Evolutionary conservation across 2,888 invertebrate species (phyloP).

Genomic region (Lithophane semibrunnea): DNA sequence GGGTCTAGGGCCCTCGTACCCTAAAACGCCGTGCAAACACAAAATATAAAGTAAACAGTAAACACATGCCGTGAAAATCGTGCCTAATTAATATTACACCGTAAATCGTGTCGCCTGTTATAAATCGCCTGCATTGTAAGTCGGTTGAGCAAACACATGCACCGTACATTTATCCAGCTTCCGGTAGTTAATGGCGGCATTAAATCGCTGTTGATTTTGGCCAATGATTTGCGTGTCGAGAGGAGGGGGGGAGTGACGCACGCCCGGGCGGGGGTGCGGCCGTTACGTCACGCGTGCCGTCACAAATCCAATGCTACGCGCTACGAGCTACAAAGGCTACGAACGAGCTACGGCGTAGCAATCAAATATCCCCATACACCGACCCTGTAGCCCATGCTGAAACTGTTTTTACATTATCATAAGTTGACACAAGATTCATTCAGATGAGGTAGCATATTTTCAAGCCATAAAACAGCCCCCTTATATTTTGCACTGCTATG

Average conservation of each 20-base stretch:
- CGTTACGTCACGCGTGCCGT: conserved; percentile 85
- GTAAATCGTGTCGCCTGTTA: conserved; percentile 34
- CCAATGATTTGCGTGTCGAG: conserved; percentile 80
- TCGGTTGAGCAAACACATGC: conserved; percentile 54
- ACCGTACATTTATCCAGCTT: conserved; percentile 67
- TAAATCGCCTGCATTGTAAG: conserved; percentile 58
- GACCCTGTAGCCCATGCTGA: conserved; percentile 42
- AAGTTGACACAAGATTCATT: conserved; percentile 49
- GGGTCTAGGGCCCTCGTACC: background rate
- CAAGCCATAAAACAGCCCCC: conserved; percentile 46
- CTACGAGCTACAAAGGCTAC: conserved; percentile 57
- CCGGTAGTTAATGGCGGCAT: conserved; percentile 65
- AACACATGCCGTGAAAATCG: conserved; percentile 39
- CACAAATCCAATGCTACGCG: conserved; percentile 73
- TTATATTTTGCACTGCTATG: conserved; percentile 55
- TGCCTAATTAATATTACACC: conserved; percentile 51
- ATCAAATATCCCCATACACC: conserved; percentile 55
- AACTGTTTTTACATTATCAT: conserved; percentile 61
- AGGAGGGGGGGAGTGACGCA: conserved; percentile 73
- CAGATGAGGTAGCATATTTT: conserved; percentile 48
- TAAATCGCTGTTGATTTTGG: conserved; percentile 83
- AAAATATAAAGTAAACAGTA: conserved; percentile 52
- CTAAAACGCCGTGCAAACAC: conserved; percentile 41
- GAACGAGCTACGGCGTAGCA: conserved; percentile 65
- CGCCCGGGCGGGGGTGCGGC: conserved; percentile 79